Evolutionary conservation across 2,113 vertebrate genomes (phyloP).

Genomic region (Lophochroa leadbeateri): DNA sequence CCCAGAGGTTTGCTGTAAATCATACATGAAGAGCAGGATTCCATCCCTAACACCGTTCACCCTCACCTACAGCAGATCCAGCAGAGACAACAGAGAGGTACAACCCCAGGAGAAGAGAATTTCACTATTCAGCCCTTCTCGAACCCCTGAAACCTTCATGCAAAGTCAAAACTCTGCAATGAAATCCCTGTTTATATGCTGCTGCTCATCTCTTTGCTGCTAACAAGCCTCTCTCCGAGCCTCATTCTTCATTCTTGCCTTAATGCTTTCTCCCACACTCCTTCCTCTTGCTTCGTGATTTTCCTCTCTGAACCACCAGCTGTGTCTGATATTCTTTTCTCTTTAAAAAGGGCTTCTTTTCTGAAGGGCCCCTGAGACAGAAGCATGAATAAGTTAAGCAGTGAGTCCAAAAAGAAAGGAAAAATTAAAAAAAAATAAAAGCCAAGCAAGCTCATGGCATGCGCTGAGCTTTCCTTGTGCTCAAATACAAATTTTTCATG

Average conservation of each 20-base stretch:
- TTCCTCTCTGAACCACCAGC: background rate
- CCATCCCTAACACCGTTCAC: background rate
- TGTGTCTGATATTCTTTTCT: background rate
- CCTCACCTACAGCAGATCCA: background rate
- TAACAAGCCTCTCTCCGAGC: background rate
- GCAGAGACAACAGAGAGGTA: background rate
- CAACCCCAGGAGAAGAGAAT: background rate
- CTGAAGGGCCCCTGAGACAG: background rate
- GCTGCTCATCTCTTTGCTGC: background rate
- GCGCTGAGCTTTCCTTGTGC: background rate
- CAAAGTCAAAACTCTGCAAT: background rate
- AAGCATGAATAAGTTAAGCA: conserved; percentile 16
- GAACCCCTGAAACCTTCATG: background rate
- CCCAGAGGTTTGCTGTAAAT: background rate
- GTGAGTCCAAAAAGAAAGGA: background rate
- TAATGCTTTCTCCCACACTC: background rate
- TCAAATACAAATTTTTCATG: conserved; percentile 36
- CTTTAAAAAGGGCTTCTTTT: background rate
- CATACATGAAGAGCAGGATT: background rate
- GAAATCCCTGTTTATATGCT: background rate
- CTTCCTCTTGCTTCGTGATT: background rate
- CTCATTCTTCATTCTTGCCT: conserved; percentile 37
- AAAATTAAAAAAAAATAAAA: conserved; percentile 64
- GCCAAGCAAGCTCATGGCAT: background rate
- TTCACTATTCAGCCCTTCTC: accelerated